These are phyloP conservation scores for Marasmarcha lunaedactyla DNA, from an alignment of 2,888 invertebrate genomes.

Conservation along the genomic window DNA sequence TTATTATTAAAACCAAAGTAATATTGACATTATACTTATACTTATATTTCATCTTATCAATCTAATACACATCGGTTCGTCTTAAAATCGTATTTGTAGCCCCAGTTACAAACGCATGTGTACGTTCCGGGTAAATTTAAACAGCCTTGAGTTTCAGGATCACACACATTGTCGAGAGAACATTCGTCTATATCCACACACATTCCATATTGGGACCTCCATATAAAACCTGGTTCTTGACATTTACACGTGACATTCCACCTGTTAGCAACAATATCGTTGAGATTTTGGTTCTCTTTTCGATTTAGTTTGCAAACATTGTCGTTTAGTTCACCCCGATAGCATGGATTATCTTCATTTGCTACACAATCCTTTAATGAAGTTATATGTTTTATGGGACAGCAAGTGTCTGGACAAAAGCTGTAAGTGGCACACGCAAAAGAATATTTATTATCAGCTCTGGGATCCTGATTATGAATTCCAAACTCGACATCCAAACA, in stretches of 20 bases:
- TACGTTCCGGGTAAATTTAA: slow-evolving; percentile 66
- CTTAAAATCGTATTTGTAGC: slow-evolving; percentile 30
- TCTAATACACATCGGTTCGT: not conserved
- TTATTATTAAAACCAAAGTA: too few species aligned
- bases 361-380: slow-evolving; percentile 47
- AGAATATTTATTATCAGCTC: slow-evolving; percentile 63
- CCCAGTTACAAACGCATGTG: slow-evolving; percentile 63
- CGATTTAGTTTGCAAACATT: slow-evolving; percentile 32
- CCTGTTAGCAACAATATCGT: slow-evolving; percentile 60
- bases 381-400: slow-evolving; percentile 57
- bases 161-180: slow-evolving; percentile 40
- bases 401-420: slow-evolving; percentile 77
- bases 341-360: slow-evolving; percentile 62
- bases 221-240: slow-evolving; percentile 54
- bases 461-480: slow-evolving; percentile 58
- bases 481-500: slow-evolving; percentile 57
- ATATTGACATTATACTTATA: too few species aligned
- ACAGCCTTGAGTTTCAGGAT: slow-evolving; percentile 55
- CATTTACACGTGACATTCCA: slow-evolving; percentile 75
- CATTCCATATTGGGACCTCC: slow-evolving; percentile 71
- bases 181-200: slow-evolving; percentile 76
- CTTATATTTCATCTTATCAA: too few species aligned
- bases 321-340: slow-evolving; percentile 19
- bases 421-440: slow-evolving; percentile 74
- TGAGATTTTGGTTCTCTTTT: slow-evolving; percentile 49